phyloP scores from a whole-genome alignment of 1,140 invertebrate genomes.

The Sesamia nonagrioides region DNA sequence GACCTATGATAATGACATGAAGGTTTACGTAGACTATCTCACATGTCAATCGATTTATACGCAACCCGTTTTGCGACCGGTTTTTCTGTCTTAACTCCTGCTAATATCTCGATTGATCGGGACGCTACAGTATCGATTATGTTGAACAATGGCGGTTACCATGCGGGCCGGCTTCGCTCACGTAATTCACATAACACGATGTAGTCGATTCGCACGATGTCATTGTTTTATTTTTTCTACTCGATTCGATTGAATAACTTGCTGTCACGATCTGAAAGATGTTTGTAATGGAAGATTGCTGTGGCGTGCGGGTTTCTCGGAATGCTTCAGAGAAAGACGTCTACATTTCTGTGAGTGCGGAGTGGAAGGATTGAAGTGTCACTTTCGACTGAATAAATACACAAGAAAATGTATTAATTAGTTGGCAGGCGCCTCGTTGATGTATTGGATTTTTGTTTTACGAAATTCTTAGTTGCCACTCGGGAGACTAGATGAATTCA shows the following conservation, averaged over 20 bases:
- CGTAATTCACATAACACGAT: constrained; percentile 38
- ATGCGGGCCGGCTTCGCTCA: constrained; percentile 30
- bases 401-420: background rate
- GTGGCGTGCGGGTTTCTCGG: constrained; percentile 1
- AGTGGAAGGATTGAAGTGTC: constrained; percentile 2
- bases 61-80: background rate
- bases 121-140: constrained; percentile 41
- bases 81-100: background rate
- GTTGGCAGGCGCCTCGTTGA: no score
- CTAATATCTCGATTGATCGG: constrained; percentile 28
- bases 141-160: constrained; percentile 38
- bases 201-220: constrained; percentile 40
- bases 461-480: no score
- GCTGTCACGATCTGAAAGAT: constrained; percentile 18
- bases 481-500: no score
- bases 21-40: no score
- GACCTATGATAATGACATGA: no score
- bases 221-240: constrained; percentile 46
- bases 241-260: constrained; percentile 48
- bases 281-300: constrained; percentile 6
- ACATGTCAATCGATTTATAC: no score
- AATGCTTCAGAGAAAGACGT: constrained; percentile 15
- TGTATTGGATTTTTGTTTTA: no score
- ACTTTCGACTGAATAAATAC: constrained; percentile 3
- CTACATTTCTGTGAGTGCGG: constrained; percentile 12